Conservation (phyloP, 2,113 vertebrate species). For the Galbula dea region DNA sequence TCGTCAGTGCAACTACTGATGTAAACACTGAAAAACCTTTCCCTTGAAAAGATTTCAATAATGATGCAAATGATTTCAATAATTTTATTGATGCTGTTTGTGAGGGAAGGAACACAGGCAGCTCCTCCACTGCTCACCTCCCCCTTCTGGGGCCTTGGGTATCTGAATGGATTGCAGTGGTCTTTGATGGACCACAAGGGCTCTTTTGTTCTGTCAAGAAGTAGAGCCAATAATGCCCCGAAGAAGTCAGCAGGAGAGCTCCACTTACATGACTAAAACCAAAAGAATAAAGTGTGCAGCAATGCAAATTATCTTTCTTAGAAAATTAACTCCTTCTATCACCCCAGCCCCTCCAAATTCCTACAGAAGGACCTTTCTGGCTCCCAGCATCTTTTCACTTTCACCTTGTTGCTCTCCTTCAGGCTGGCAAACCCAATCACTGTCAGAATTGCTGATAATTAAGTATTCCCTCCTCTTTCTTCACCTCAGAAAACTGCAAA, state of each 20-base stretch:
- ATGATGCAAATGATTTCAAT: not conserved
- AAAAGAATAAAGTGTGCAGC: slow-evolving; percentile 33
- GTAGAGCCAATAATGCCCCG: not conserved
- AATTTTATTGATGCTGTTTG: not conserved
- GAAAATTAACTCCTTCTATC: not conserved
- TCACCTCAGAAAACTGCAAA: not conserved
- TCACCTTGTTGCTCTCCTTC: not conserved
- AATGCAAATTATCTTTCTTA: slow-evolving; percentile 20
- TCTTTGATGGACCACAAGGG: slow-evolving; percentile 34
- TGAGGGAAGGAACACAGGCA: not conserved
- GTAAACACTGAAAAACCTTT: not conserved
- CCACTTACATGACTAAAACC: not conserved
- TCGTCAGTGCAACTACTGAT: not conserved
- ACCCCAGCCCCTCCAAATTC: not conserved
- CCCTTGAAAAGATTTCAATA: not conserved
- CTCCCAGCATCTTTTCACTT: not conserved
- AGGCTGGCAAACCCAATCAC: not conserved
- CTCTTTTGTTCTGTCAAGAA: slow-evolving; percentile 40
- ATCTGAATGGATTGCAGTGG: slow-evolving; percentile 16
- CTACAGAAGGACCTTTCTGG: not conserved
- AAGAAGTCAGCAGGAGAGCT: slow-evolving; percentile 21
- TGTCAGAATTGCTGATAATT: not conserved
- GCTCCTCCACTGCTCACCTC: not conserved
- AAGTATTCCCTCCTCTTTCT: not conserved
- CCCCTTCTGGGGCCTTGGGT: slow-evolving; percentile 21